These are phyloP conservation scores for Lacerta viridis DNA, from an alignment of 2,797 vertebrate genomes.

Conservation along the genomic window DNA sequence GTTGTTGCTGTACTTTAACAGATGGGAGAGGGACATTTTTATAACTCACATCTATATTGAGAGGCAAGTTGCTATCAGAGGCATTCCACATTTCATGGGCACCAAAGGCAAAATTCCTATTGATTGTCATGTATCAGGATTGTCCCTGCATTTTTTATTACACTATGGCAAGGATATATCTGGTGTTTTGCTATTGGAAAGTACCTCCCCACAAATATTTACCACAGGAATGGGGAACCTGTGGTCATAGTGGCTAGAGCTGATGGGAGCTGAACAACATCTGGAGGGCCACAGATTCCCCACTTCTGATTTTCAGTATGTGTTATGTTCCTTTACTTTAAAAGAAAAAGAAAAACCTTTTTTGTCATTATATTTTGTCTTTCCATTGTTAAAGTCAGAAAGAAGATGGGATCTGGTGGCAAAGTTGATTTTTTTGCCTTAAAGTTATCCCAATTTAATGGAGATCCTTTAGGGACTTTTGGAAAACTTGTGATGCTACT, in stretches of 20 bases:
- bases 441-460: no score
- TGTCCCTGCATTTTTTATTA: neutral
- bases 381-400: neutral
- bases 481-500: no score
- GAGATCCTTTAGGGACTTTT: no score
- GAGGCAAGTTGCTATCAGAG: slow-evolving; percentile 25
- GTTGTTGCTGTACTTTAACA: slow-evolving; percentile 40
- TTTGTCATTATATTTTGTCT: neutral
- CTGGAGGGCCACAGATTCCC: no score
- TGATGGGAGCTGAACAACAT: no score
- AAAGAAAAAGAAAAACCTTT: no score
- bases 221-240: no score
- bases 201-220: neutral
- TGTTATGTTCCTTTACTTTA: neutral
- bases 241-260: no score
- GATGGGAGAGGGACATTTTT: slow-evolving; percentile 34
- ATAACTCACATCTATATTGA: slow-evolving; percentile 36
- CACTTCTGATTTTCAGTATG: neutral
- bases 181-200: neutral
- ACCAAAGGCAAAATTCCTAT: slow-evolving; percentile 25
- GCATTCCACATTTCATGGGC: slow-evolving; percentile 18
- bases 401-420: neutral
- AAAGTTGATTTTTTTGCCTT: neutral
- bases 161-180: neutral
- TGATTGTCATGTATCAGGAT: slow-evolving; percentile 3